Evolutionary conservation across 2,888 invertebrate genomes (phyloP), one percentile per base, ranked within the genome.

Genomic region (Microdon myrmicae): DNA sequence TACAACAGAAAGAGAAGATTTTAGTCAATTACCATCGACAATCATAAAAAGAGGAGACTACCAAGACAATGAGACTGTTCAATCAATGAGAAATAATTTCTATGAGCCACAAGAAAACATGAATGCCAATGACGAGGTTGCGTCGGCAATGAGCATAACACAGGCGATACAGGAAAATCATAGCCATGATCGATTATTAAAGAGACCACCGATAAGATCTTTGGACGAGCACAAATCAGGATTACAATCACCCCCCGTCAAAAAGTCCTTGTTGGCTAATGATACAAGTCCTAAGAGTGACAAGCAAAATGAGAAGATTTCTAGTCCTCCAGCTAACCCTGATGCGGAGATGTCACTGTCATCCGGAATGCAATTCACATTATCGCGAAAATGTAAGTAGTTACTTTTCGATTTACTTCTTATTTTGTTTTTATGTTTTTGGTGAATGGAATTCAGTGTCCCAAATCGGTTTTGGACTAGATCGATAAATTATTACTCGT

Each of bases 301-400:
- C 7, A 45, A 60, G 35, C 32, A 35, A 39, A 67, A 67, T 4
- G 45, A 49, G 10, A 12, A 23, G 12, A 20, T 19, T 19, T n/a
- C n/a, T n/a, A n/a, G n/a, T n/a, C 22, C 19, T 6, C 19, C 6
- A 22, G 26, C 5, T 9, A 41, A 47, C n/a, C 35, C 43, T 4
- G 38, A 51, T 49, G 49, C 54, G 10, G 64, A 68, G 9, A 34
- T 69, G 34, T 55, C 59, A 6, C 48, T 70, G 12, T 69, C 77
- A 3, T 75, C 76, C 37, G 78, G 80, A 54, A 75, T 80, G 78
- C 80, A 80, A 68, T 91, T 96, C 74, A 94, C 92, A 81, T 92
- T 96, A 71, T 88, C 91, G 68, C 92, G 90, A 71, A 86, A 91
- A 86, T 91, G 94, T 90, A 78, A 81, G 84, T 78, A 56, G 8